Conservation (phyloP, 2,797 vertebrate genomes). For the Hoplostethus atlanticus region DNA sequence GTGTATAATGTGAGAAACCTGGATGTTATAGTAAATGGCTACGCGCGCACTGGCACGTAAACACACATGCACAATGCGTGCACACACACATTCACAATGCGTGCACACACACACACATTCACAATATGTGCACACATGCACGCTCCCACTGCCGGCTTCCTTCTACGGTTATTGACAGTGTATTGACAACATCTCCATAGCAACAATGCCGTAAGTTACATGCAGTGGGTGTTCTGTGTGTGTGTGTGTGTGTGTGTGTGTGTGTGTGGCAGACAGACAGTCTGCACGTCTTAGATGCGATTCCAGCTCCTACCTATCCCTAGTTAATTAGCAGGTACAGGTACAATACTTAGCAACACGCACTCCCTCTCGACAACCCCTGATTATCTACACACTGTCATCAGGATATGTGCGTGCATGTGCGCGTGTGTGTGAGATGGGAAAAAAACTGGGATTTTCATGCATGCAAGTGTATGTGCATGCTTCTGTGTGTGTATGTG, state of each 20-base stretch:
- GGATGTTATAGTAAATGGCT: constrained; percentile 2
- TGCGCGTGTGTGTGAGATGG: constrained; percentile 14
- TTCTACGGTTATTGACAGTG: constrained; percentile 53
- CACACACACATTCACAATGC: constrained; percentile 25
- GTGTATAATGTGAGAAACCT: constrained; percentile 9
- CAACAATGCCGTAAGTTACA: constrained; percentile 48
- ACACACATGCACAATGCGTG: constrained; percentile 14
- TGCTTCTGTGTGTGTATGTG: constrained; percentile 9
- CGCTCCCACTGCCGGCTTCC: constrained; percentile 24
- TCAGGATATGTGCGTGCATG: constrained; percentile 23
- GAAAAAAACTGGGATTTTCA: constrained; percentile 5
- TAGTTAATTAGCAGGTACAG: constrained; percentile 68
- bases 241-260: constrained; percentile 16
- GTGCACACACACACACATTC: constrained; percentile 25
- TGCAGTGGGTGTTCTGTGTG: constrained; percentile 37
- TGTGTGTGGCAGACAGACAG: constrained; percentile 35
- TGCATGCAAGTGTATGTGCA: constrained; percentile 15
- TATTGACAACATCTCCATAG: constrained; percentile 70
- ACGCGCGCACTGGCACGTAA: neutral
- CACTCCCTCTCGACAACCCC: constrained; percentile 67
- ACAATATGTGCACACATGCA: neutral
- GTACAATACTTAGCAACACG: constrained; percentile 70
- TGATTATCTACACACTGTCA: constrained; percentile 72
- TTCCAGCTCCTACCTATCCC: neutral
- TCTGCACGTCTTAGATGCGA: constrained; percentile 49